These are phyloP conservation scores for Aphelocoma californica DNA, from an alignment of 2,797 vertebrate species.

Conservation along the genomic window DNA sequence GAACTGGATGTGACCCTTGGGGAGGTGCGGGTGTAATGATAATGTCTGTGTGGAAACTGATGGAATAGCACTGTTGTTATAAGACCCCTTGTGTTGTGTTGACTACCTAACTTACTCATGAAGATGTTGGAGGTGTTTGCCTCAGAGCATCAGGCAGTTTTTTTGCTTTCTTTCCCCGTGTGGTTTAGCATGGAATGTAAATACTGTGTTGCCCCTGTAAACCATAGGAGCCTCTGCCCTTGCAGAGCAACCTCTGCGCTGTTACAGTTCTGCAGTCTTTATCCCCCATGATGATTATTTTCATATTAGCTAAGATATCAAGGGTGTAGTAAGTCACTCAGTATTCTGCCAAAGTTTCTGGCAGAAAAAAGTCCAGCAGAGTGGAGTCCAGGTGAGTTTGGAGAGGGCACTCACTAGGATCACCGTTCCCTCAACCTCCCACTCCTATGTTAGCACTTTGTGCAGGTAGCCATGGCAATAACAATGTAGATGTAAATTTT, in stretches of 20 bases:
- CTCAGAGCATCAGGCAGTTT: background rate
- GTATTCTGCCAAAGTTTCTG: background rate
- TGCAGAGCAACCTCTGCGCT: background rate
- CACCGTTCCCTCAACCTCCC: background rate
- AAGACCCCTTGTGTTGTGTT: background rate
- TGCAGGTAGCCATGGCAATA: background rate
- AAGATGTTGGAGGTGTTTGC: background rate
- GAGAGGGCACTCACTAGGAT: background rate
- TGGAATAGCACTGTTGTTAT: background rate
- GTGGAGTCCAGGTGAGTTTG: background rate
- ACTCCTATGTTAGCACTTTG: background rate
- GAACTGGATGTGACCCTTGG: background rate
- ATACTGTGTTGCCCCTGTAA: background rate
- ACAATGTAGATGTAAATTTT: background rate
- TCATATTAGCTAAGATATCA: background rate
- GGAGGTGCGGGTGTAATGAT: background rate
- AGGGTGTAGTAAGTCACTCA: background rate
- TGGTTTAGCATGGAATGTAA: background rate
- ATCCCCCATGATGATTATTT: background rate
- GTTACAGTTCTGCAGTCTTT: background rate
- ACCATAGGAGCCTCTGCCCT: rapidly evolving
- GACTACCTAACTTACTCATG: background rate
- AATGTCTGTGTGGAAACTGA: background rate
- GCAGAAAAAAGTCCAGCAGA: background rate
- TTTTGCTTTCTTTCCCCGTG: background rate